Percentiles rank a stretch among this genome's conserved stretches.
Evolutionary conservation across 2,888 invertebrate species (phyloP).

Genomic region (Loripinus fragilis): DNA sequence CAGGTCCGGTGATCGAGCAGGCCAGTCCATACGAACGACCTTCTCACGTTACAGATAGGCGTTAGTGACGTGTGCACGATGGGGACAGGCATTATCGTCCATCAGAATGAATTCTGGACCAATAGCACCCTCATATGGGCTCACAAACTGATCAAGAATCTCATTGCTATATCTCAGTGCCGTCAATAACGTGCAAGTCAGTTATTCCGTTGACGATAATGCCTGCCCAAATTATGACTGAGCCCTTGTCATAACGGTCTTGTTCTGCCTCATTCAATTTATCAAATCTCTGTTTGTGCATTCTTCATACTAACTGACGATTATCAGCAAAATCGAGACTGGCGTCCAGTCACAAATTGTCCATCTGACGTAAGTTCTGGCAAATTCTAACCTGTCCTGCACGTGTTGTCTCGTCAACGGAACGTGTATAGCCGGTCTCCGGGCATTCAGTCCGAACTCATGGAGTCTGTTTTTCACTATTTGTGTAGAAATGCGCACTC

Average conservation of each 20-base stretch:
- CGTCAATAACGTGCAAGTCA: not conserved
- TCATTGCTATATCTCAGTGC: not conserved
- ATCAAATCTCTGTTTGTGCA: not conserved
- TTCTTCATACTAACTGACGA: not conserved
- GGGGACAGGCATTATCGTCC: conserved; percentile 1
- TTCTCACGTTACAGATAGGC: conserved; percentile 18
- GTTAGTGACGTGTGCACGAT: not conserved
- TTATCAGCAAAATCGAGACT: not conserved
- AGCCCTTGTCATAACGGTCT: not conserved
- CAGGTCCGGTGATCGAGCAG: conserved; percentile 22
- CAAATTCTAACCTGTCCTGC: not conserved
- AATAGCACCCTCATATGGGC: not conserved
- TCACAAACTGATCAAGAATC: not conserved
- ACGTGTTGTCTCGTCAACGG: not conserved
- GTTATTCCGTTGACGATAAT: not conserved
- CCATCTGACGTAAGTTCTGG: not conserved
- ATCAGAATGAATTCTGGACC: not conserved
- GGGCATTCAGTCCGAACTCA: not conserved
- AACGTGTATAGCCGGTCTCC: not conserved
- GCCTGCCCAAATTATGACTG: not conserved
- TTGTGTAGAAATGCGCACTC: not conserved
- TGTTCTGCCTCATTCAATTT: not conserved
- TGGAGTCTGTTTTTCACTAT: not conserved
- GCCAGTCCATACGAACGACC: conserved; percentile 22
- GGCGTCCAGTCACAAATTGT: not conserved